phyloP scores from a whole-genome alignment of 2,888 invertebrate genomes.

The Brenthis hecate region DNA sequence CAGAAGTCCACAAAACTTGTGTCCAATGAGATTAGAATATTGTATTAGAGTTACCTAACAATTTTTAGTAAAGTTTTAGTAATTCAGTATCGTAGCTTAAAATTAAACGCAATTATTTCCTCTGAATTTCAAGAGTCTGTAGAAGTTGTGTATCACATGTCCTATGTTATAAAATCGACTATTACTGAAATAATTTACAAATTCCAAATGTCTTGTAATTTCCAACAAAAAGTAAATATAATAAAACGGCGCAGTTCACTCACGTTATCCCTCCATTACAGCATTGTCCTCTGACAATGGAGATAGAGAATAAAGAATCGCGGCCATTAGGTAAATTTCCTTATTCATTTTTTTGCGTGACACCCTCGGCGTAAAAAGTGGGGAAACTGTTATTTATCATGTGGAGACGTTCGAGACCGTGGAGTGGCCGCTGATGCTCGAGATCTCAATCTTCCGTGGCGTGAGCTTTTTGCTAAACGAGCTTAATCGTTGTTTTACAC shows the following conservation, averaged over 20 bases:
- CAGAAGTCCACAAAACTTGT: too few species aligned
- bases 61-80: too few species aligned
- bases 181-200: neutral
- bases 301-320: conserved; percentile 78
- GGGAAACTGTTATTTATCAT: conserved; percentile 74
- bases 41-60: too few species aligned
- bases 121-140: too few species aligned
- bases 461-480: conserved; percentile 56
- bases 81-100: too few species aligned
- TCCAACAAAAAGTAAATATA: conserved; percentile 46
- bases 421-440: conserved; percentile 44
- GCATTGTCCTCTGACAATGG: conserved; percentile 80
- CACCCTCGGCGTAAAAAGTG: conserved; percentile 74
- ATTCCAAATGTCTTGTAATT: neutral
- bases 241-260: conserved; percentile 64
- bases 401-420: conserved; percentile 48
- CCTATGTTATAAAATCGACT: neutral
- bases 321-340: conserved; percentile 82
- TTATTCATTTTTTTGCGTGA: conserved; percentile 81
- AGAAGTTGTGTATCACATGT: too few species aligned
- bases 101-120: too few species aligned
- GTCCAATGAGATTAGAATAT: too few species aligned
- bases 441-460: conserved; percentile 71
- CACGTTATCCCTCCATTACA: conserved; percentile 81
- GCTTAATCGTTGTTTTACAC: conserved; percentile 25